Evolutionary conservation across 2,113 vertebrate species (phyloP).

Genomic region (Rhabdomys dilectus): DNA sequence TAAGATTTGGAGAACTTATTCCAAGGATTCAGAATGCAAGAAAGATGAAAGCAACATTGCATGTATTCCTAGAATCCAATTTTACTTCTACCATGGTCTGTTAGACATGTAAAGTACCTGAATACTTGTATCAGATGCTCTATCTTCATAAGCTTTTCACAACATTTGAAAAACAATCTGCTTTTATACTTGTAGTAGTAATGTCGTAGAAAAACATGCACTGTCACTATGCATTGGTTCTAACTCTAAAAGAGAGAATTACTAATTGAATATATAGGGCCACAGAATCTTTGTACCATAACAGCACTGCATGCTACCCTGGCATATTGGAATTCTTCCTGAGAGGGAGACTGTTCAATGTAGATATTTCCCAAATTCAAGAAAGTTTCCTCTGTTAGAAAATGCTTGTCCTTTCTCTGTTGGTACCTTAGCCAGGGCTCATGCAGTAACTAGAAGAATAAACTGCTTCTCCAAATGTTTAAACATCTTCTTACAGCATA

Average conservation of each 20-base stretch:
- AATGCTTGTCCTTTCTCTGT: background rate
- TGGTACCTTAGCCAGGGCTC: background rate
- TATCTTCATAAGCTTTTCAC: background rate
- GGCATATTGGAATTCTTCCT: background rate
- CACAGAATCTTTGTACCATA: background rate
- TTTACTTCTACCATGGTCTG: background rate
- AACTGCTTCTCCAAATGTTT: background rate
- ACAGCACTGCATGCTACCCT: background rate
- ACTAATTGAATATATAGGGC: background rate
- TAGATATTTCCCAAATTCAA: background rate
- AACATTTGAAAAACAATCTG: background rate
- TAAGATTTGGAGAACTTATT: slow-evolving; percentile 11
- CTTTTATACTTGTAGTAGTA: background rate
- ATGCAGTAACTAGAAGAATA: background rate
- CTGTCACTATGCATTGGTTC: background rate
- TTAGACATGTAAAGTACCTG: background rate
- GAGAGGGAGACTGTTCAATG: background rate
- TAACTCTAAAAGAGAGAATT: background rate
- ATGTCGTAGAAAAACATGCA: background rate
- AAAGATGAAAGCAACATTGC: slow-evolving; percentile 2
- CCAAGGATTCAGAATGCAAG: background rate
- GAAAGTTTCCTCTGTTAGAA: background rate
- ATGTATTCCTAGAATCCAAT: background rate
- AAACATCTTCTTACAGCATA: background rate
- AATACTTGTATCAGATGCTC: background rate